Evolutionary conservation across 2,797 vertebrate genomes (phyloP).

Genomic region (Austrolebias charrua): DNA sequence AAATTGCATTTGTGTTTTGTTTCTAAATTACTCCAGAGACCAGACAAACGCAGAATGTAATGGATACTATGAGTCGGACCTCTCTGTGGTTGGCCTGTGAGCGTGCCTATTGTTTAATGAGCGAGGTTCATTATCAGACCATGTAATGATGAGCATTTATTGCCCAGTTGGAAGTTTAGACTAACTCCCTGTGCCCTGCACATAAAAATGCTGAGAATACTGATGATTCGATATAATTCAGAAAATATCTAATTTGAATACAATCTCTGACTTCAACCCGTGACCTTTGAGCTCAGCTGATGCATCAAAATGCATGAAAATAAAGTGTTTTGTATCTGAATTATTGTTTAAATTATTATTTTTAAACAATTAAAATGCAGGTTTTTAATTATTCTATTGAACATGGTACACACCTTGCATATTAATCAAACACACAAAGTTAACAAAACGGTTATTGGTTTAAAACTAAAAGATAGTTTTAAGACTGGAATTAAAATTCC

Average conservation of each 20-base stretch:
- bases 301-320: no score
- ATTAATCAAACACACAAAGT: no score
- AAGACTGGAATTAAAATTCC: no score
- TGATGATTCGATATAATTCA: conserved; percentile 67
- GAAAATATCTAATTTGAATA: conserved; percentile 13
- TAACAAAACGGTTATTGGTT: no score
- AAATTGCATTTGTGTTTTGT: conserved; percentile 35
- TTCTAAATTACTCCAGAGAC: conserved; percentile 51
- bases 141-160: conserved; percentile 62
- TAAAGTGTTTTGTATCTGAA: no score
- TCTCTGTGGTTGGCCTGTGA: conserved; percentile 9
- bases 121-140: conserved; percentile 55
- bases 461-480: no score
- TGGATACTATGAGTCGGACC: conserved; percentile 42
- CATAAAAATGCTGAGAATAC: conserved; percentile 28
- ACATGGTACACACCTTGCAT: no score
- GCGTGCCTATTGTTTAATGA: conserved; percentile 49
- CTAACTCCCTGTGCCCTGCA: conserved; percentile 30
- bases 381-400: no score
- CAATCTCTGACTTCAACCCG: conserved; percentile 46
- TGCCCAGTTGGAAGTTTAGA: conserved; percentile 48
- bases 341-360: no score
- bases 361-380: no score
- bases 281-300: no score
- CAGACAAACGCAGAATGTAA: conserved; percentile 40